Conservation (phyloP, 2,797 vertebrate genomes). For the Anniella stebbinsi region DNA sequence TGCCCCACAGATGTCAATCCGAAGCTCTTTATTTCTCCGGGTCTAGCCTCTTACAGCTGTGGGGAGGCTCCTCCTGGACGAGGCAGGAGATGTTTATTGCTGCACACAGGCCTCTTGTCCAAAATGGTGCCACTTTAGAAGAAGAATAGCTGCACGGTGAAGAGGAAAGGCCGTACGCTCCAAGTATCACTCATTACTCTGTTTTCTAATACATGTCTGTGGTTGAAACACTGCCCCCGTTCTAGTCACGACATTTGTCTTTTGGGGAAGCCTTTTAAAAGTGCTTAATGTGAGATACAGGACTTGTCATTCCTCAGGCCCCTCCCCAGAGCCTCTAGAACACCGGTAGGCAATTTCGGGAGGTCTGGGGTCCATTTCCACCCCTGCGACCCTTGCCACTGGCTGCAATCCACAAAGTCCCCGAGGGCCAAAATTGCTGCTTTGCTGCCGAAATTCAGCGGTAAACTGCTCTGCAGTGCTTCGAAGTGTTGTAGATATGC, state of each 20-base stretch:
- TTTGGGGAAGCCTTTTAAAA: neutral
- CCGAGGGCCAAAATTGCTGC: too few species aligned
- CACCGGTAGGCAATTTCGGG: too few species aligned
- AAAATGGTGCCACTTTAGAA: neutral
- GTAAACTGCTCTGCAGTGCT: too few species aligned
- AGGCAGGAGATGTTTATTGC: neutral
- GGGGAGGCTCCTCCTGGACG: neutral
- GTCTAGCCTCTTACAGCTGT: neutral
- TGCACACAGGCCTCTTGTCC: neutral
- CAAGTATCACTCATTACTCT: too few species aligned
- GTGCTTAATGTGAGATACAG: neutral
- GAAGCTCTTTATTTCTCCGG: neutral
- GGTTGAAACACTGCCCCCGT: neutral
- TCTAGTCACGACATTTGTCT: neutral
- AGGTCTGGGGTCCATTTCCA: too few species aligned
- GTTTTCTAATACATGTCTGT: neutral
- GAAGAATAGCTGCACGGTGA: too few species aligned
- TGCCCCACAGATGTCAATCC: too few species aligned
- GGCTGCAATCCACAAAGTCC: too few species aligned
- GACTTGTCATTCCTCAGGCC: neutral
- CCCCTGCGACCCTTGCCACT: too few species aligned
- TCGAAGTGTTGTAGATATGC: too few species aligned
- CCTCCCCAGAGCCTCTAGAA: neutral
- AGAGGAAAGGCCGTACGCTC: neutral
- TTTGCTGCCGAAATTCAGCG: too few species aligned